Percentiles rank a stretch among this genome's conserved stretches.
Evolutionary conservation across 64 coral and sea anemone species (phyloP).

Genomic region (Actinia tenebrosa): DNA sequence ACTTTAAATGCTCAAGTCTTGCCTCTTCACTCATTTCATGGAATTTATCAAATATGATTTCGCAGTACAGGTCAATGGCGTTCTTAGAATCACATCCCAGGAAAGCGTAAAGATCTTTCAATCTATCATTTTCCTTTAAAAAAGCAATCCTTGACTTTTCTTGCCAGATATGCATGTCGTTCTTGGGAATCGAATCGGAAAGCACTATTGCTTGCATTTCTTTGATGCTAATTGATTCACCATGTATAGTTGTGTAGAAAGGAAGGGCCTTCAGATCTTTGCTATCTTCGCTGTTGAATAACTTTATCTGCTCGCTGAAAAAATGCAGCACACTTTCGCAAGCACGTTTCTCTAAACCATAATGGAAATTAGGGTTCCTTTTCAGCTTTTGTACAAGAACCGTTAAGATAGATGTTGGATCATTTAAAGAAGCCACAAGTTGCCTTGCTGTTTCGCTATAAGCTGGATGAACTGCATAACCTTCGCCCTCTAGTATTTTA

Average conservation of each 20-base stretch:
- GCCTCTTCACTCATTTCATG: background rate
- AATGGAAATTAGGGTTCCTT: background rate
- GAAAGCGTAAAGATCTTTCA: slow-evolving; percentile 11
- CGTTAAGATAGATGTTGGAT: background rate
- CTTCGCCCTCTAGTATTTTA: background rate
- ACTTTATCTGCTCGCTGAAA: background rate
- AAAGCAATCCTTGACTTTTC: background rate
- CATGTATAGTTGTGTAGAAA: slow-evolving; percentile 24
- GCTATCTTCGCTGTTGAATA: background rate
- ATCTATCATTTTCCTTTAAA: background rate
- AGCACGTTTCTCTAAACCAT: background rate
- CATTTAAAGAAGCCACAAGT: background rate
- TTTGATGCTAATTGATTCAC: background rate
- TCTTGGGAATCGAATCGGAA: background rate
- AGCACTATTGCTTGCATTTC: slow-evolving; percentile 1
- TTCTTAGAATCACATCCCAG: background rate
- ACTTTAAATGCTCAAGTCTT: slow-evolving; percentile 16
- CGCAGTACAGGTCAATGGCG: slow-evolving; percentile 18
- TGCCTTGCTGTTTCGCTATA: background rate
- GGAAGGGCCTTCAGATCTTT: slow-evolving; percentile 17
- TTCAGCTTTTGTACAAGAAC: background rate
- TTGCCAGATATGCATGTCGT: slow-evolving; percentile 14
- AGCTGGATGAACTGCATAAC: background rate
- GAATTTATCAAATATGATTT: slow-evolving; percentile 13
- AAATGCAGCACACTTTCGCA: slow-evolving; percentile 9